phyloP scores from a whole-genome alignment of 1,140 invertebrate species.

The Globodera rostochiensis region DNA sequence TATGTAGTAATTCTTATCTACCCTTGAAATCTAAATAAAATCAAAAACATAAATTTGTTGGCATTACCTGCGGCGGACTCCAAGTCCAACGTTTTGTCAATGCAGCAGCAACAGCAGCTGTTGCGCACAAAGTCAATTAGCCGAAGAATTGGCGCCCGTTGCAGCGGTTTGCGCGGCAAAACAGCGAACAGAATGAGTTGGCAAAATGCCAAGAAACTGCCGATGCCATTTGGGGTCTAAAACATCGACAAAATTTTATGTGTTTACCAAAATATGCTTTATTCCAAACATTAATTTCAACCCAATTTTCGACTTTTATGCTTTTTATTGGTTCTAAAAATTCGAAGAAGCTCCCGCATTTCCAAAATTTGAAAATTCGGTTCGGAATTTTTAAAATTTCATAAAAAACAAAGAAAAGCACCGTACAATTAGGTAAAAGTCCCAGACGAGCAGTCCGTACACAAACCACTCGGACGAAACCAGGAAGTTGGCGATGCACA shows the following conservation, averaged over 20 bases:
- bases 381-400: no score
- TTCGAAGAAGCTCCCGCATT: no score
- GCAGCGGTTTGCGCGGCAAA: slow-evolving; percentile 59
- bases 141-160: slow-evolving; percentile 54
- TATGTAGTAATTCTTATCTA: no score
- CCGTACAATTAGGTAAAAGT: slow-evolving; percentile 65
- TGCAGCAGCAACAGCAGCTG: slow-evolving; percentile 24
- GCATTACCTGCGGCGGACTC: slow-evolving; percentile 42
- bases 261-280: no score
- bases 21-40: no score
- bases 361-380: no score
- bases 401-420: neutral
- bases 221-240: slow-evolving; percentile 63
- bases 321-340: no score
- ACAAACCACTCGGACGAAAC: slow-evolving; percentile 65
- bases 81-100: slow-evolving; percentile 34
- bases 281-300: no score
- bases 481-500: slow-evolving; percentile 65
- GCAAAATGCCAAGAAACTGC: slow-evolving; percentile 54
- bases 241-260: slow-evolving; percentile 15
- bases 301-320: no score
- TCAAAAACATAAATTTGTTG: neutral
- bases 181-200: slow-evolving; percentile 63
- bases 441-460: slow-evolving; percentile 57
- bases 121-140: slow-evolving; percentile 46